Base-by-base conservation (phyloP, 1,140 invertebrate species). In the Telenomus remus region DNA sequence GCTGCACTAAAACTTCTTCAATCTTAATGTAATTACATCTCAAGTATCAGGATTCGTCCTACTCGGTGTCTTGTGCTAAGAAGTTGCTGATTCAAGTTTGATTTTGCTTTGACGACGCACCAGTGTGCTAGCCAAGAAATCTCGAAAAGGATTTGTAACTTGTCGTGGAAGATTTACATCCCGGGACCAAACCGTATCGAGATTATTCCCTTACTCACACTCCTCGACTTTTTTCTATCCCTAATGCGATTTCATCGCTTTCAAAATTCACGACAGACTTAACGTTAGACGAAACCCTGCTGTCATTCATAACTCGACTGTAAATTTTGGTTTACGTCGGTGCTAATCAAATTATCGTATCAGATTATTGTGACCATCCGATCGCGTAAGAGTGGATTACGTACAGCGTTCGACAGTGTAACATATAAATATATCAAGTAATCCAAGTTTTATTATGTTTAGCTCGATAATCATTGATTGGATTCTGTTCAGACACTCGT, bases 61-160 rank as follows among this genome's bases (percentile, higher is more conserved):
- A 66, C 55, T 66, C 55, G 37, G 47, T 44, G 37, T 33, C 12
- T 49, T 12, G 53, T 39, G 34, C 43, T 57, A 10, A 34, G 16
- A 34, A 65, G 43, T 51, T 42, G 57, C 61, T 69, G 60, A 69
- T 75, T 59, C 19, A 46, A 70, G 65, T 76, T 70, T 76, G 60
- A 76, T 76, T 76, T 65, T 44, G 55, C 54, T 54, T 50, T 49
- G 37, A 42, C 47, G 54, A 70, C 48, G 65, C 27, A 39, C 43
- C 8, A 34, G 9, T 43, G 56, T 12, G 37, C 42, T 42, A 42
- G 54, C 70, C 75, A 65, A 79, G 76, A 71, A 81, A 81, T 81
- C 76, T 76, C 39, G 55, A 73, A 78, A 72, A 80, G 80, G 80
- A 81, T 81, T 81, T 81, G 57, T 60, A 80, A 79, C 74, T 81